Evolutionary conservation across 2,113 vertebrate species (phyloP).

Genomic region (Fukomys damarensis): DNA sequence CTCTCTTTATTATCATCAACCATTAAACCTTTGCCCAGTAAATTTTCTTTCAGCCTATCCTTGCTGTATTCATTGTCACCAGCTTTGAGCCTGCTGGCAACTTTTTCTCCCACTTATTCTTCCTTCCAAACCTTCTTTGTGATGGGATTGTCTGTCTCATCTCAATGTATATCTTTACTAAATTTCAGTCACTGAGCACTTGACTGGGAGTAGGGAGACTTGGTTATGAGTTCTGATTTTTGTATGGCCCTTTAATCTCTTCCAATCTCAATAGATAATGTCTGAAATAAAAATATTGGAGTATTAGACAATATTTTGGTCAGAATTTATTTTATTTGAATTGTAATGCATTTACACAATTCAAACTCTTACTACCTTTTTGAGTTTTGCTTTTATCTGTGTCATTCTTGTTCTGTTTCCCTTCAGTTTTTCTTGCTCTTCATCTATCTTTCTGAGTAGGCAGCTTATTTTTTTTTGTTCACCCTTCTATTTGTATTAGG

Average conservation of each 20-base stretch:
- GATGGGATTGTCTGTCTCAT: not conserved
- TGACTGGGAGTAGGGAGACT: not conserved
- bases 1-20: not conserved
- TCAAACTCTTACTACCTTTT: not conserved
- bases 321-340: constrained; percentile 35
- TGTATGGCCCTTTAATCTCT: not conserved
- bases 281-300: constrained; percentile 7
- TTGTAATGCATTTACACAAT: not conserved
- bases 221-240: constrained; percentile 17
- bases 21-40: not conserved
- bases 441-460: not conserved
- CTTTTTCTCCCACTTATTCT: not conserved
- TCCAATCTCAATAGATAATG: not conserved
- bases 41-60: not conserved
- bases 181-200: not conserved
- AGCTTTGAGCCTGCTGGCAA: not conserved
- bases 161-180: not conserved
- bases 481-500: not conserved
- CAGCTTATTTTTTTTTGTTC: not conserved
- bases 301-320: constrained; percentile 20
- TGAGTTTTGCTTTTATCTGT: not conserved
- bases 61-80: too few relatives aligned
- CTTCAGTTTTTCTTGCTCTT: not conserved
- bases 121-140: not conserved
- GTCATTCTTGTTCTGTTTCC: not conserved